Percentiles rank a stretch among this genome's conserved stretches.
Conservation (phyloP, 2,797 vertebrate species). For the Tragelaphus eurycerus region DNA sequence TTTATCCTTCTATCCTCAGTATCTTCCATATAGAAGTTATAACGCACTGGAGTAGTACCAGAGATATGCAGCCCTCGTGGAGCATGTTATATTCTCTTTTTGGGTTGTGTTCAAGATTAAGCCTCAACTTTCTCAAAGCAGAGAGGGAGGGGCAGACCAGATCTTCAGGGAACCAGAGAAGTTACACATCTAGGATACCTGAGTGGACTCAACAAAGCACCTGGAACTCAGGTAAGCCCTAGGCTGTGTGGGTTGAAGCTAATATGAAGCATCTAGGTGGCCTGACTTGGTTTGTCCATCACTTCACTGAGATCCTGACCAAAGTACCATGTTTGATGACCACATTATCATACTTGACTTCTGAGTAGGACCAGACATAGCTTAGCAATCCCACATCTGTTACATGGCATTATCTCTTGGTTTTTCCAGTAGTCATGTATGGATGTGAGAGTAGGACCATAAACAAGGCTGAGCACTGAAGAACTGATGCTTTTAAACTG, state of each 20-base stretch:
- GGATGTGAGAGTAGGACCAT: neutral
- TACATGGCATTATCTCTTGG: neutral
- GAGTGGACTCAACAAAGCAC: neutral
- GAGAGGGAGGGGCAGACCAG: neutral
- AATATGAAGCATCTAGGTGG: neutral
- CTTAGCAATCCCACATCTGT: neutral
- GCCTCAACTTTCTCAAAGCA: neutral
- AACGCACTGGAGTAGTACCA: neutral
- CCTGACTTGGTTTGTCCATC: neutral
- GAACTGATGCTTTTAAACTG: neutral
- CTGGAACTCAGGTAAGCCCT: neutral
- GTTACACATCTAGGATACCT: neutral
- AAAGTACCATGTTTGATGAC: neutral
- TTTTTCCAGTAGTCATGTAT: neutral
- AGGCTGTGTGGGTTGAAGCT: neutral
- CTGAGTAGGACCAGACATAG: neutral
- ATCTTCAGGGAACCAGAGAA: neutral
- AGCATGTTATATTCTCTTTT: neutral
- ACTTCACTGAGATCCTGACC: neutral
- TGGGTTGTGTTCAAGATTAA: neutral
- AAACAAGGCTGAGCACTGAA: neutral
- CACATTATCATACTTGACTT: neutral
- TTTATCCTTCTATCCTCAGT: neutral
- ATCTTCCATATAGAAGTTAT: neutral
- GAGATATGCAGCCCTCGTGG: neutral